Evolutionary conservation across 2,888 invertebrate genomes (phyloP).

Genomic region (Eurytoma adleriae): DNA sequence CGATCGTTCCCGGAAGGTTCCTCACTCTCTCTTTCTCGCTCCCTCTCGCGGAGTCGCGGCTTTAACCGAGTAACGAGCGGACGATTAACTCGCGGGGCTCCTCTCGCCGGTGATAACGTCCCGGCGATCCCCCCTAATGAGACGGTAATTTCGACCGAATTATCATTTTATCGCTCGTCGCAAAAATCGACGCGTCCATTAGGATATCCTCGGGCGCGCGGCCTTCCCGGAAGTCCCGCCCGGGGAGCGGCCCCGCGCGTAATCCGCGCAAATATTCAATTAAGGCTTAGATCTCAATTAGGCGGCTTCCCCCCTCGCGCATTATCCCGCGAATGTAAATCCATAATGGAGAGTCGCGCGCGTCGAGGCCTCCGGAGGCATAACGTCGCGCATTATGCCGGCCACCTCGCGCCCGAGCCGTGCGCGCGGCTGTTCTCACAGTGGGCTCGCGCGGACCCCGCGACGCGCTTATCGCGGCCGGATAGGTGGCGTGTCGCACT

Average conservation of each 20-base stretch:
- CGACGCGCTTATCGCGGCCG: slow-evolving; percentile 67
- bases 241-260: background rate
- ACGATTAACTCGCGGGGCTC: slow-evolving; percentile 24
- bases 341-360: slow-evolving; percentile 40
- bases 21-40: too few species aligned
- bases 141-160: background rate
- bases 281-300: slow-evolving; percentile 56
- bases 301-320: slow-evolving; percentile 7
- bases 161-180: slow-evolving; percentile 1
- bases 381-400: too few species aligned
- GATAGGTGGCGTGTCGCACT: slow-evolving; percentile 70
- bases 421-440: slow-evolving; percentile 33
- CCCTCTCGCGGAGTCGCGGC: background rate
- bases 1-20: too few species aligned
- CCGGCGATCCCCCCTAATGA: background rate
- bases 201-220: background rate
- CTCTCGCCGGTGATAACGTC: background rate
- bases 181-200: slow-evolving; percentile 1
- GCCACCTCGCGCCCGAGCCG: slow-evolving; percentile 40
- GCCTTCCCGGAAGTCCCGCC: background rate
- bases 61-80: slow-evolving; percentile 48
- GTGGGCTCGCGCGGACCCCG: slow-evolving; percentile 50
- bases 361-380: slow-evolving; percentile 18
- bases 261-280: slow-evolving; percentile 52
- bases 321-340: slow-evolving; percentile 41